Evolutionary conservation across 2,888 invertebrate species (phyloP).

Genomic region (Apodemia arnacis): DNA sequence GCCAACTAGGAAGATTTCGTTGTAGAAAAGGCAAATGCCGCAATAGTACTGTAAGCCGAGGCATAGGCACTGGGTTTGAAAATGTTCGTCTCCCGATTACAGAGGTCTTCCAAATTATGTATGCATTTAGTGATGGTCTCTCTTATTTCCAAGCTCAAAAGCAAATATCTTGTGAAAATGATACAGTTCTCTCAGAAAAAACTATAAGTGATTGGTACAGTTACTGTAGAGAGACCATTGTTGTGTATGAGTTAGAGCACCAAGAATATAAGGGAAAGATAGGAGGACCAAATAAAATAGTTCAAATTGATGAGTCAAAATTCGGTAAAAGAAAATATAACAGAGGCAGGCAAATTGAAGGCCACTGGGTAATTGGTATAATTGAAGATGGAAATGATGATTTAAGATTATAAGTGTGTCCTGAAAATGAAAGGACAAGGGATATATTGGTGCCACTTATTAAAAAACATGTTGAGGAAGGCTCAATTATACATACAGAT

Average conservation of each 20-base stretch:
- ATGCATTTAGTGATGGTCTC: background rate
- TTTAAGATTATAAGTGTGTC: constrained; percentile 83
- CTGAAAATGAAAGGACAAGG: constrained; percentile 73
- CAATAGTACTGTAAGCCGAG: background rate
- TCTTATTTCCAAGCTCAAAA: background rate
- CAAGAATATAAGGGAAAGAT: constrained; percentile 50
- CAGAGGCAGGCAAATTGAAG: constrained; percentile 41
- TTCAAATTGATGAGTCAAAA: constrained; percentile 76
- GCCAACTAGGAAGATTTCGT: too few species aligned
- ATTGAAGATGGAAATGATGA: constrained; percentile 81
- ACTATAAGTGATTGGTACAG: constrained; percentile 63
- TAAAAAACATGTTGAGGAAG: constrained; percentile 63
- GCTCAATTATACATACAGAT: too few species aligned
- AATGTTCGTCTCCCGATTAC: background rate
- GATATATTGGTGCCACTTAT: constrained; percentile 80
- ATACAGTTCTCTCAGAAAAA: background rate
- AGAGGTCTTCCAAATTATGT: background rate
- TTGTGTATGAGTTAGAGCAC: constrained; percentile 54
- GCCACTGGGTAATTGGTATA: constrained; percentile 82
- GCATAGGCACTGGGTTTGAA: background rate
- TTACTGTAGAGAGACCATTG: constrained; percentile 70
- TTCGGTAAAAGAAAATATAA: constrained; percentile 74
- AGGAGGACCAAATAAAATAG: constrained; percentile 67
- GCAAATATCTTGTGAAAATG: background rate
- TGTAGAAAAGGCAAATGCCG: background rate